Percentiles rank a stretch among this genome's conserved stretches.
Evolutionary conservation across 2,888 invertebrate species (phyloP).

Genomic region (Chironomus tentans): DNA sequence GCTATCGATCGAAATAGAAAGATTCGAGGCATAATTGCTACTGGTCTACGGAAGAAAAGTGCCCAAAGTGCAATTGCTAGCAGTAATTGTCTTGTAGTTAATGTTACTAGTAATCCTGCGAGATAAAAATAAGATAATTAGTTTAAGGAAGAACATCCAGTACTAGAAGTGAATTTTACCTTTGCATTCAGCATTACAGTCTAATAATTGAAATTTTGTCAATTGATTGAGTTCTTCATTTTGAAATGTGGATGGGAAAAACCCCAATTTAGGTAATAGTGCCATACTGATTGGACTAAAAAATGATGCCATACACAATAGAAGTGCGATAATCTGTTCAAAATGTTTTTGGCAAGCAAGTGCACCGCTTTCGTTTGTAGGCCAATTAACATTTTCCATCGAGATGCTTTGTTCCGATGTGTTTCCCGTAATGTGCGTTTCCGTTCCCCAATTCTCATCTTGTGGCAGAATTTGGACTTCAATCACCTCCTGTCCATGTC

Average conservation of each 20-base stretch:
- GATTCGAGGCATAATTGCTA: slow-evolving; percentile 83
- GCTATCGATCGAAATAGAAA: slow-evolving; percentile 84
- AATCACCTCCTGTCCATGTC: slow-evolving; percentile 85
- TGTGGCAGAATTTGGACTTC: slow-evolving; percentile 93
- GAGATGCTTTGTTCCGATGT: slow-evolving; percentile 94
- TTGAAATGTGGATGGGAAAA: slow-evolving; percentile 64
- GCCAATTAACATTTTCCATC: slow-evolving; percentile 84
- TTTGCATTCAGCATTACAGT: slow-evolving; percentile 89
- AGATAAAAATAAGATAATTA: background rate
- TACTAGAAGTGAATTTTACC: slow-evolving; percentile 36
- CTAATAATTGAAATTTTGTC: slow-evolving; percentile 58
- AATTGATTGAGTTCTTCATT: slow-evolving; percentile 57
- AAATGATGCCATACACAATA: slow-evolving; percentile 75
- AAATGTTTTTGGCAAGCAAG: slow-evolving; percentile 76
- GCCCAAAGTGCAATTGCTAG: slow-evolving; percentile 89
- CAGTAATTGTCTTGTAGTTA: slow-evolving; percentile 84
- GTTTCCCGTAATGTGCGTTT: slow-evolving; percentile 93
- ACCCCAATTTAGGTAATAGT: slow-evolving; percentile 80
- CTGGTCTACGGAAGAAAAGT: slow-evolving; percentile 73
- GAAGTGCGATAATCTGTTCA: slow-evolving; percentile 67
- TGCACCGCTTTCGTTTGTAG: slow-evolving; percentile 64
- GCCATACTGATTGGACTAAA: slow-evolving; percentile 93
- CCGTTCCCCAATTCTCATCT: slow-evolving; percentile 99
- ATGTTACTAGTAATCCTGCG: slow-evolving; percentile 65
- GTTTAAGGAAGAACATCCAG: background rate